Conservation (phyloP, 2,797 vertebrate species). For the Sebastolobus altivelis region DNA sequence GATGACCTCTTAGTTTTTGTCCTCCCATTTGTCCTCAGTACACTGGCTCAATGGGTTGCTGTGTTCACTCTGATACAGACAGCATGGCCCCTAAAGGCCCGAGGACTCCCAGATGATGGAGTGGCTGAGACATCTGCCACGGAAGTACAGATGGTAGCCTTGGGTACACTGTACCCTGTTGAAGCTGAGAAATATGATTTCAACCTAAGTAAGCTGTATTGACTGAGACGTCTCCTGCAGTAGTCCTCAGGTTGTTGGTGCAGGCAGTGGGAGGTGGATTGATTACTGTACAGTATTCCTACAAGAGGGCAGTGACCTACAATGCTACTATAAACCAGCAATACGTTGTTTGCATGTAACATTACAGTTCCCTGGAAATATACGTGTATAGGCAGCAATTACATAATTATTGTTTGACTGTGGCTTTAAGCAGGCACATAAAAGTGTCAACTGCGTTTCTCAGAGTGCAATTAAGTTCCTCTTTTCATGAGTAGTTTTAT, state of each 20-base stretch:
- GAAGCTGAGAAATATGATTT: conserved; percentile 72
- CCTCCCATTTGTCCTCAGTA: conserved; percentile 66
- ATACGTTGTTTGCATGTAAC: neutral
- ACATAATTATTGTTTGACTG: neutral
- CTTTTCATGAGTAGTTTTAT: neutral
- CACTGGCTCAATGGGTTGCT: conserved; percentile 62
- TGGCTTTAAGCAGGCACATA: neutral
- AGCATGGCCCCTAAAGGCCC: conserved; percentile 55
- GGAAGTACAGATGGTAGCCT: conserved; percentile 71
- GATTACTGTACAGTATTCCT: conserved; percentile 51
- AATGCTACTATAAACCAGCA: conserved; percentile 30
- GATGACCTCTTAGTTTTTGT: conserved; percentile 75
- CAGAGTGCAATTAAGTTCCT: neutral
- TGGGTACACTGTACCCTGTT: conserved; percentile 69
- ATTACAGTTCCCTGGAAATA: neutral
- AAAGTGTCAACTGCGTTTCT: neutral
- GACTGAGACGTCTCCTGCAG: conserved; percentile 58
- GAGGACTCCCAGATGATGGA: conserved; percentile 72
- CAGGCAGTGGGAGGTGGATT: conserved; percentile 50
- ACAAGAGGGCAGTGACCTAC: conserved; percentile 23
- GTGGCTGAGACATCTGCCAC: conserved; percentile 70
- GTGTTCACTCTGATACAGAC: conserved; percentile 66
- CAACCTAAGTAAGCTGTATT: conserved; percentile 58
- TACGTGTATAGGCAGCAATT: neutral
- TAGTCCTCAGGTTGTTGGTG: conserved; percentile 49